Evolutionary conservation across 2,113 vertebrate genomes (phyloP).

Genomic region (Phrynosoma blainvillii): DNA sequence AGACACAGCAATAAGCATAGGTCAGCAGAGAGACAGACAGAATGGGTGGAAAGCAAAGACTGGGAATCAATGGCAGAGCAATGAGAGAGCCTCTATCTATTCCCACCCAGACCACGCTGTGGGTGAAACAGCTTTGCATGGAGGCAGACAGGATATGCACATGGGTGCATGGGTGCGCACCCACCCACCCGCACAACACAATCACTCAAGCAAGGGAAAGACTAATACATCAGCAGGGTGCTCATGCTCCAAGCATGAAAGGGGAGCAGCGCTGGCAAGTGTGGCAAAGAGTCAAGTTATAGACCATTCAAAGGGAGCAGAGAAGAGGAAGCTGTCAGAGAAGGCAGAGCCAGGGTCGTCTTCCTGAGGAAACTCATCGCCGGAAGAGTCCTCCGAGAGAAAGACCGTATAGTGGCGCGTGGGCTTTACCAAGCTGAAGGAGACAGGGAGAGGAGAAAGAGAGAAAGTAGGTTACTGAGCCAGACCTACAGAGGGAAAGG

Average conservation of each 20-base stretch:
- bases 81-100: too few species aligned
- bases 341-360: slow-evolving; percentile 88
- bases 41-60: not conserved
- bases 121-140: not conserved
- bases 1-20: not conserved
- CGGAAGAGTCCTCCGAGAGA: slow-evolving; percentile 97
- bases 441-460: slow-evolving; percentile 77
- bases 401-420: slow-evolving; percentile 97
- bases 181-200: not conserved
- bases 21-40: not conserved
- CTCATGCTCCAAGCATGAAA: not conserved
- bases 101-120: not conserved
- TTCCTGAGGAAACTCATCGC: slow-evolving; percentile 91
- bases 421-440: slow-evolving; percentile 88
- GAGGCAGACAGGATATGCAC: slow-evolving; percentile 31
- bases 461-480: slow-evolving; percentile 65
- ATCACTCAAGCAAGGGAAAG: slow-evolving; percentile 52
- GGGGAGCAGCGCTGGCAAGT: slow-evolving; percentile 25
- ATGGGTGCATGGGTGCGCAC: not conserved
- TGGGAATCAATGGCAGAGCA: rapidly evolving
- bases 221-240: slow-evolving; percentile 20
- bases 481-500: slow-evolving; percentile 40
- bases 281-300: slow-evolving; percentile 63
- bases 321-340: slow-evolving; percentile 96
- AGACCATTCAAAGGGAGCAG: slow-evolving; percentile 96